Evolutionary conservation across 1,140 invertebrate species (phyloP).

Genomic region (Hypothenemus hampei): DNA sequence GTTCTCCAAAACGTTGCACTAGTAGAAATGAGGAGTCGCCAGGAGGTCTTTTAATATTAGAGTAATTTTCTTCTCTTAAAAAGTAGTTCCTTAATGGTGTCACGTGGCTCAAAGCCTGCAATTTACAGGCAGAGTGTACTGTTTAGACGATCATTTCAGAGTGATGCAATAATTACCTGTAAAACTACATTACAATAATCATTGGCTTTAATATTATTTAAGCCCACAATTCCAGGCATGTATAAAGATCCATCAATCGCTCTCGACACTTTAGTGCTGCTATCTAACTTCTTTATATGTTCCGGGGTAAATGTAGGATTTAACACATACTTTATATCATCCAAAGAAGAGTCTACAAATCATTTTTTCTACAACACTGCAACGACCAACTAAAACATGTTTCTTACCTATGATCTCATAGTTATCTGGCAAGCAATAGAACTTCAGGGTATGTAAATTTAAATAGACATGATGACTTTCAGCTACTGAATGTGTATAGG

Average conservation of each 20-base stretch:
- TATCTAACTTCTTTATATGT: conserved; percentile 78
- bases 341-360: conserved; percentile 84
- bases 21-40: conserved; percentile 89
- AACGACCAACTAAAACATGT: not conserved
- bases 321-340: conserved; percentile 98
- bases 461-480: conserved; percentile 97
- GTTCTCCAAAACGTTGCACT: conserved; percentile 94
- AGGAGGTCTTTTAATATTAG: conserved; percentile 80
- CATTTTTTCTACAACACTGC: not conserved
- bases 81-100: conserved; percentile 93
- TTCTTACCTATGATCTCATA: conserved; percentile 94
- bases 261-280: conserved; percentile 79
- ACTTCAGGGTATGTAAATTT: conserved; percentile 95
- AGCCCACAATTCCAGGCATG: conserved; percentile 90
- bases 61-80: conserved; percentile 89
- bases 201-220: conserved; percentile 99
- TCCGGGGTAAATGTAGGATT: conserved; percentile 91
- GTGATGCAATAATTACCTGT: conserved; percentile 67
- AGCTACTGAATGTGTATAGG: conserved; percentile 96
- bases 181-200: conserved; percentile 99
- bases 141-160: no score
- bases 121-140: no score
- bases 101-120: conserved; percentile 88
- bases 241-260: conserved; percentile 97
- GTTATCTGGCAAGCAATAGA: conserved; percentile 99